Conservation (phyloP, 2,113 vertebrate species). For the Pollachius pollachius region DNA sequence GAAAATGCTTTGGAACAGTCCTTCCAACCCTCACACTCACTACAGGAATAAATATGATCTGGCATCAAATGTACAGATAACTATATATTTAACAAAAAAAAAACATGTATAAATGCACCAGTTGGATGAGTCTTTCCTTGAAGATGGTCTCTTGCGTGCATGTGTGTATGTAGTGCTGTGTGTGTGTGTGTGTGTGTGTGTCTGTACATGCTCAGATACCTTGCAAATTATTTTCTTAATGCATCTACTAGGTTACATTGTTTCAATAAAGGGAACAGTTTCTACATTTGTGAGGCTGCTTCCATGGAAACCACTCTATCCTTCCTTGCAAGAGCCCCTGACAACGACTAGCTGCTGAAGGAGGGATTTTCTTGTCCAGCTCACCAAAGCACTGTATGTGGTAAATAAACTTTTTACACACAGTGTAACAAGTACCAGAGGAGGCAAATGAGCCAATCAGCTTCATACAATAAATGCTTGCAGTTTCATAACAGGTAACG, state of each 20-base stretch:
- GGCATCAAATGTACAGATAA: slow-evolving; percentile 67
- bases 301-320: slow-evolving; percentile 23
- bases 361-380: too few relatives aligned
- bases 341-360: background rate
- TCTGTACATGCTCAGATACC: slow-evolving; percentile 8
- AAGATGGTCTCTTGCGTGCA: slow-evolving; percentile 11
- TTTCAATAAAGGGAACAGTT: background rate
- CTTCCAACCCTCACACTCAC: slow-evolving; percentile 43
- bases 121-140: slow-evolving; percentile 30
- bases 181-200: slow-evolving; percentile 13
- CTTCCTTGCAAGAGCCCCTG: slow-evolving; percentile 20
- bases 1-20: slow-evolving; percentile 64
- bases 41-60: slow-evolving; percentile 69
- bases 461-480: background rate
- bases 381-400: slow-evolving; percentile 15
- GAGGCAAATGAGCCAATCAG: slow-evolving; percentile 8
- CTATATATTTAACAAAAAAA: slow-evolving; percentile 47
- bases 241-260: slow-evolving; percentile 1
- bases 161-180: slow-evolving; percentile 16
- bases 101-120: slow-evolving; percentile 57
- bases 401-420: slow-evolving; percentile 32
- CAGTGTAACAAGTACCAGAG: slow-evolving; percentile 24
- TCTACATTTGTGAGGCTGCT: slow-evolving; percentile 3
- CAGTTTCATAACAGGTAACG: background rate
- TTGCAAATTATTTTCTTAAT: slow-evolving; percentile 11